A percentile compares a stretch with the other conserved stretches of the same genome.
phyloP scores from a whole-genome alignment of 2,113 vertebrate species.

The Elephantulus edwardii region DNA sequence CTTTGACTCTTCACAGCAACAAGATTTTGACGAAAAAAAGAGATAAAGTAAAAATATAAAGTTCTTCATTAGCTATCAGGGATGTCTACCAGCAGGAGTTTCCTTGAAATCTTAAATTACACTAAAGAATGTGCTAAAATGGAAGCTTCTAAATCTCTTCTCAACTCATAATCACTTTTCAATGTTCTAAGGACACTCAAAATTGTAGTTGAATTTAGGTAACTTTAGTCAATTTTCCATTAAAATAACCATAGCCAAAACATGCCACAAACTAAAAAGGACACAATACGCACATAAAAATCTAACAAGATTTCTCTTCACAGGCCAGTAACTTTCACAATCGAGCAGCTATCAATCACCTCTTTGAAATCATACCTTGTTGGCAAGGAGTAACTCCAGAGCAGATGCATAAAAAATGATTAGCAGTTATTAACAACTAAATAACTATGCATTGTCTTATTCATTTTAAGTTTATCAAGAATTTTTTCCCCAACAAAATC shows the following conservation, averaged over 20 bases:
- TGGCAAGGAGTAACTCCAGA: not conserved
- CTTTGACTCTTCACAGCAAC: slow-evolving; percentile 46
- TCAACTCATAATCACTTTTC: slow-evolving; percentile 9
- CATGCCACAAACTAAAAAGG: not conserved
- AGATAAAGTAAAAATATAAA: slow-evolving; percentile 29
- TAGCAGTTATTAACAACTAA: not conserved
- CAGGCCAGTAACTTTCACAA: not conserved
- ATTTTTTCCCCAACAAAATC: not conserved
- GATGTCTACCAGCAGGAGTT: not conserved
- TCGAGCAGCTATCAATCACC: not conserved
- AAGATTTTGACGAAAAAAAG: slow-evolving; percentile 9
- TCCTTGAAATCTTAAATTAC: not conserved
- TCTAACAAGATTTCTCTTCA: not conserved
- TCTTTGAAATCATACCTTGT: not conserved
- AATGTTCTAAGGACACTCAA: slow-evolving; percentile 7
- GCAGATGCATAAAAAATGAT: not conserved
- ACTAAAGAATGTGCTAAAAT: not conserved
- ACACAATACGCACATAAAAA: not conserved
- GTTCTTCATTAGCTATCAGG: not conserved
- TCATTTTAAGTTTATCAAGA: slow-evolving; percentile 39
- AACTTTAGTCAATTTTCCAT: slow-evolving; percentile 1
- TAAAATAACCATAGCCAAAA: slow-evolving; percentile 25
- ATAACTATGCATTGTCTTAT: not conserved
- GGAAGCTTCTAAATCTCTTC: not conserved
- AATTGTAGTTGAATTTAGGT: slow-evolving; percentile 17